Percentiles rank a stretch among this genome's conserved stretches.
phyloP scores from a whole-genome alignment of 1,140 invertebrate genomes.

The Leptonema lineaticorne region DNA sequence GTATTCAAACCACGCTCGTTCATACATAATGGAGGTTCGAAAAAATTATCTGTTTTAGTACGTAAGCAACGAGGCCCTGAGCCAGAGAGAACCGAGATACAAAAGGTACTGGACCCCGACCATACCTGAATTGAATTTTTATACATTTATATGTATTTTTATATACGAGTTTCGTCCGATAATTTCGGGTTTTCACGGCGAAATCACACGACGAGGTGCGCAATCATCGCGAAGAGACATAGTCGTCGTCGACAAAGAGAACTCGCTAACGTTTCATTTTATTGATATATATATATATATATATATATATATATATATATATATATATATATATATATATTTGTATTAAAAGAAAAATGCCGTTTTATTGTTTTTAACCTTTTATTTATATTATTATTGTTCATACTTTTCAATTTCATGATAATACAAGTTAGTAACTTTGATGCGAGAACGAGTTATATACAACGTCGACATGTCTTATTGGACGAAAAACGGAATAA shows the following conservation, averaged over 20 bases:
- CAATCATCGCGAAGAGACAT: no score
- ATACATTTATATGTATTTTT: neutral
- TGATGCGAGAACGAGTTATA: no score
- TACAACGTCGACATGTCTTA: no score
- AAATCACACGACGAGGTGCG: slow-evolving; percentile 9
- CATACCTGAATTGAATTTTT: slow-evolving; percentile 17
- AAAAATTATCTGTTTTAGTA: slow-evolving; percentile 9
- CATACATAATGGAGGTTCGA: slow-evolving; percentile 5
- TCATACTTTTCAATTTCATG: no score
- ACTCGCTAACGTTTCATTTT: neutral
- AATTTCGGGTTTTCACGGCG: slow-evolving; percentile 8
- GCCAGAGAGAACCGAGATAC: neutral
- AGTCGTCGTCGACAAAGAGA: slow-evolving; percentile 6
- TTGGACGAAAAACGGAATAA: no score
- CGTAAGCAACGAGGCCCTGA: neutral
- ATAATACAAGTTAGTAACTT: no score
- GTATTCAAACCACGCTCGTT: slow-evolving; percentile 10
- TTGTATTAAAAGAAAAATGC: no score
- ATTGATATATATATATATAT: no score
- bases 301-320: no score
- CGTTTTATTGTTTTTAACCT: no score
- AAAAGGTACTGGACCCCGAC: neutral
- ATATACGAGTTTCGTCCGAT: slow-evolving; percentile 4
- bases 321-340: no score
- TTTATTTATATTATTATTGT: no score